Evolutionary conservation across 2,888 invertebrate species (phyloP), one percentile per base, ranked within the genome.

Genomic region (Xanthia icteritia): DNA sequence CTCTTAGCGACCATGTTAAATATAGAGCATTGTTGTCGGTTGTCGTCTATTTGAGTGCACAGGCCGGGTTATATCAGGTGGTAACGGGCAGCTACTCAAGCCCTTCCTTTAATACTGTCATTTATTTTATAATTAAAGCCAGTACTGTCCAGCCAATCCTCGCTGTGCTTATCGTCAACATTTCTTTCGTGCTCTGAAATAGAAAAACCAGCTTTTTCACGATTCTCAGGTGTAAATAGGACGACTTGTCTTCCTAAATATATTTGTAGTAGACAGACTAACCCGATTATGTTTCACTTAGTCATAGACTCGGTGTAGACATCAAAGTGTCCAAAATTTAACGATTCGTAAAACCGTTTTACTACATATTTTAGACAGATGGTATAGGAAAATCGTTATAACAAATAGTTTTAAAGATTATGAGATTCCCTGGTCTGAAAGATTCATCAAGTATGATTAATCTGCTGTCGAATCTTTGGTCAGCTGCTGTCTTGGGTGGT

Each of bases 21-120:
- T 81, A 81, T 87, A 87, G 80, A 77, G 17, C 72, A 84, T 84
- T 84, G 84, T 84, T 86, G 87, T 84, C 73, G 73, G 76, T 83
- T 80, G 82, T 79, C 70, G 77, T 78, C 85, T 87, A 87, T 87
- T 87, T 85, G 71, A 71, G 85, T 75, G 61, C 66, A 42, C 63
- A 64, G 69, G 81, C 79, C 66, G 75, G 27, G 74, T 77, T 77
- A 39, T 82, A 83, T 66, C 83, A 85, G 85, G 80, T 76, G 74
- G 23, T 72, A 48, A 76, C 81, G 82, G 83, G 85, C 86, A 70
- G 39, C 64, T 73, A 51, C 77, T 85, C 86, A 86, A 81, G 61
- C 85, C 65, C 76, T 70, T 64, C 42, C 72, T 73, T 60, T 60
- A 76, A 64, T 39, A 56, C 27, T 66, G 13, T 48, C 5, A 51